Evolutionary conservation across 2,888 invertebrate genomes (phyloP).

Genomic region (Glyphotaelius pellucidus): DNA sequence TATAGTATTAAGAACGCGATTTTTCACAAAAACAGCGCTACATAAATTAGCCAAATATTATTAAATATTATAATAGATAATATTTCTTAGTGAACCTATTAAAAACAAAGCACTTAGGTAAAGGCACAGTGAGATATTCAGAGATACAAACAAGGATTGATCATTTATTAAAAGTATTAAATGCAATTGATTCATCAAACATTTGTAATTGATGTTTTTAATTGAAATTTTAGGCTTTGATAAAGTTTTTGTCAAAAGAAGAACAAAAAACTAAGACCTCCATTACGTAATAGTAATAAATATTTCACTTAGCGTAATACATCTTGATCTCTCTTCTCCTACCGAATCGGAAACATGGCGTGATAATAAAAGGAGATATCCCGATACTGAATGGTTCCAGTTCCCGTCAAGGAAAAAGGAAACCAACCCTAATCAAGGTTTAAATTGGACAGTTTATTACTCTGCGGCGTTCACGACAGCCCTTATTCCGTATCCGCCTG

Average conservation of each 20-base stretch:
- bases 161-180: too few relatives aligned
- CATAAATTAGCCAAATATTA: too few relatives aligned
- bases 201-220: too few relatives aligned
- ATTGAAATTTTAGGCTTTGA: too few relatives aligned
- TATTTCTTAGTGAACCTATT: too few relatives aligned
- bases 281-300: neutral
- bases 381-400: neutral
- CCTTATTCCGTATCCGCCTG: neutral
- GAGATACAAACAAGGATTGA: too few relatives aligned
- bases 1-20: too few relatives aligned
- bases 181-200: too few relatives aligned
- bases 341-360: neutral
- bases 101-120: too few relatives aligned
- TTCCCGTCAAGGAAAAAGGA: neutral
- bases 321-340: neutral
- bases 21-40: too few relatives aligned
- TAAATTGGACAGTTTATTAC: conserved; percentile 40
- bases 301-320: neutral
- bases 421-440: conserved; percentile 29
- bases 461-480: conserved; percentile 31
- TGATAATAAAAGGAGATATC: neutral
- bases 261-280: neutral
- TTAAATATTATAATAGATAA: too few relatives aligned
- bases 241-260: neutral
- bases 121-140: too few relatives aligned